phyloP scores from a whole-genome alignment of 92 coral and sea anemone genomes.

The Epizoanthus rinbou region DNA sequence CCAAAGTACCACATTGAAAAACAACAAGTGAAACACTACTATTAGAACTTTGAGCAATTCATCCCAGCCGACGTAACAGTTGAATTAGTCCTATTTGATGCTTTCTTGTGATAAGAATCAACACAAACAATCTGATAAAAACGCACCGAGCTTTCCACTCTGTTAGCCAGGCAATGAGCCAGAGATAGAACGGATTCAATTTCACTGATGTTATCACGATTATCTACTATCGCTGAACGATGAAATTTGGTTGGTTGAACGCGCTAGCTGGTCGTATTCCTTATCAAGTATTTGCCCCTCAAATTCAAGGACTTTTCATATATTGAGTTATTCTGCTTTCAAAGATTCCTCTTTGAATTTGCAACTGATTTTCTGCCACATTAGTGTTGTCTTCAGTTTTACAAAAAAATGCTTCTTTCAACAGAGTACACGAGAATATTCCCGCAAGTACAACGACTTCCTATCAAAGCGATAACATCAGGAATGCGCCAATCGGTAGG shows the following conservation, averaged over 20 bases:
- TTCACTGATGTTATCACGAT: slow-evolving; percentile 6
- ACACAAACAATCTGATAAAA: slow-evolving; percentile 20
- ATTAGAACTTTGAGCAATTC: not conserved
- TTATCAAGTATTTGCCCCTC: too few relatives aligned
- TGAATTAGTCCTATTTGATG: slow-evolving; percentile 14
- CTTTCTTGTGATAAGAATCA: slow-evolving; percentile 35
- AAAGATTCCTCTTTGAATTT: too few relatives aligned
- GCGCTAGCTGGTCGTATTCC: too few relatives aligned
- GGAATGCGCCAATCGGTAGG: too few relatives aligned
- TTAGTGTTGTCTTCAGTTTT: too few relatives aligned
- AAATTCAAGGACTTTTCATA: too few relatives aligned
- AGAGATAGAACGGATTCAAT: slow-evolving; percentile 10
- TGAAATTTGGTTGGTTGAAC: not conserved
- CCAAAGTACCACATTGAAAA: not conserved
- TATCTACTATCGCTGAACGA: not conserved
- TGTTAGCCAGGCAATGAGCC: slow-evolving; percentile 12
- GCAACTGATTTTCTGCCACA: too few relatives aligned
- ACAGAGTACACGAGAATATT: too few relatives aligned
- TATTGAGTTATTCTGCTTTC: too few relatives aligned
- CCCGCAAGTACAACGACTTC: too few relatives aligned
- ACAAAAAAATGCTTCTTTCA: too few relatives aligned
- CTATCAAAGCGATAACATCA: too few relatives aligned
- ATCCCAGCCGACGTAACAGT: not conserved
- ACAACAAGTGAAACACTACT: not conserved
- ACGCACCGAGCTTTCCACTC: slow-evolving; percentile 4